A percentile compares a stretch with the other conserved stretches of the same genome.
Evolutionary conservation across 2,113 vertebrate species (phyloP).

Genomic region (Canis aureus): DNA sequence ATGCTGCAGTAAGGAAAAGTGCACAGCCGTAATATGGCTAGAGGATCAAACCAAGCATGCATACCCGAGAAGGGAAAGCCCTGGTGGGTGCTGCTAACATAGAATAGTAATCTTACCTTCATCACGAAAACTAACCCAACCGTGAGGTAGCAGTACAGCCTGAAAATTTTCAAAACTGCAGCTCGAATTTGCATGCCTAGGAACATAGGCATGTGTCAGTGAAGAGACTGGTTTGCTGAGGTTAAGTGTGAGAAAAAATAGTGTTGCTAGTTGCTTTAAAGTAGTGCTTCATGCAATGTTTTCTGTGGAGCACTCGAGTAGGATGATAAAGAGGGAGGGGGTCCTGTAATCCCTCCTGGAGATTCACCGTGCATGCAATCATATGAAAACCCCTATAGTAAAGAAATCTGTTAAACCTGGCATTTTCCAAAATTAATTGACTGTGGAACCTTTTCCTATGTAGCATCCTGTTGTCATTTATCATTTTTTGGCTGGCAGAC

Average conservation of each 20-base stretch:
- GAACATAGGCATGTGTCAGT: not conserved
- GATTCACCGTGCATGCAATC: not conserved
- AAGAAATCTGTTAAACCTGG: constrained; percentile 32
- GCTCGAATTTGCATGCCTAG: not conserved
- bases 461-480: constrained; percentile 27
- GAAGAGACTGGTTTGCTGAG: not conserved
- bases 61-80: not conserved
- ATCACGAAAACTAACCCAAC: not conserved
- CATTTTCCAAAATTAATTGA: constrained; percentile 45
- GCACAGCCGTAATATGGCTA: accelerated
- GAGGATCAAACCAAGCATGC: not conserved
- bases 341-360: not conserved
- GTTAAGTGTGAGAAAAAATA: not conserved
- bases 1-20: constrained; percentile 9
- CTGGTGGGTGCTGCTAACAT: not conserved
- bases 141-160: not conserved
- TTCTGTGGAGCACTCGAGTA: not conserved
- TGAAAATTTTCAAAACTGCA: not conserved
- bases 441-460: not conserved
- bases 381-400: not conserved
- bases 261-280: not conserved
- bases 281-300: not conserved
- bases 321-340: not conserved
- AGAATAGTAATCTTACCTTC: not conserved
- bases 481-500: not conserved